Evolutionary conservation across 2,797 vertebrate genomes (phyloP).

Genomic region (Paguma larvata): DNA sequence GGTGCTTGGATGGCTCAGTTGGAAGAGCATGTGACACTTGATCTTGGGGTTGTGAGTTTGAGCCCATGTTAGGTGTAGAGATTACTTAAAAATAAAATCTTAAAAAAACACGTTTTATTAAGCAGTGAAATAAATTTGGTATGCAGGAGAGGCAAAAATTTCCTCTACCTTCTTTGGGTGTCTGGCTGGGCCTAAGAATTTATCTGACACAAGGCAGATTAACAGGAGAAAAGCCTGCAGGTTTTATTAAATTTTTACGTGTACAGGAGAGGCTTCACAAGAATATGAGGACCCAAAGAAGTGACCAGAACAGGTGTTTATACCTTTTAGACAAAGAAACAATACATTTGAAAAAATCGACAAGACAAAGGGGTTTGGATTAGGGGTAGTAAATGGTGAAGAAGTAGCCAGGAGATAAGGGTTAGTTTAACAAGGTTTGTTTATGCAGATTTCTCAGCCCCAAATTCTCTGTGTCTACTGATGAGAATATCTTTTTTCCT

Average conservation of each 20-base stretch:
- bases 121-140: neutral
- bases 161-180: neutral
- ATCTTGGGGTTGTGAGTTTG: too few relatives aligned
- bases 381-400: neutral
- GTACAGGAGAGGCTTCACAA: neutral
- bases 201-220: neutral
- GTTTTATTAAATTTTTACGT: neutral
- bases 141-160: neutral
- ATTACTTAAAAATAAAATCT: too few relatives aligned
- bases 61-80: too few relatives aligned
- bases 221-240: neutral
- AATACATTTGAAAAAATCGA: neutral
- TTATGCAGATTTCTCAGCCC: neutral
- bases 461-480: neutral
- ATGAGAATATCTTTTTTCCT: neutral
- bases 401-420: constrained; percentile 8
- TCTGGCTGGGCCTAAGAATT: neutral
- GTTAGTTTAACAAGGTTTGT: neutral
- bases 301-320: neutral
- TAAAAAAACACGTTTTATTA: neutral
- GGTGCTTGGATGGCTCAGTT: too few relatives aligned
- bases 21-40: too few relatives aligned
- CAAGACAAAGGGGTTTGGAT: neutral
- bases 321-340: neutral
- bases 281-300: neutral